Conservation (phyloP, 2,888 invertebrate species). For the Drosophila mercatorum region DNA sequence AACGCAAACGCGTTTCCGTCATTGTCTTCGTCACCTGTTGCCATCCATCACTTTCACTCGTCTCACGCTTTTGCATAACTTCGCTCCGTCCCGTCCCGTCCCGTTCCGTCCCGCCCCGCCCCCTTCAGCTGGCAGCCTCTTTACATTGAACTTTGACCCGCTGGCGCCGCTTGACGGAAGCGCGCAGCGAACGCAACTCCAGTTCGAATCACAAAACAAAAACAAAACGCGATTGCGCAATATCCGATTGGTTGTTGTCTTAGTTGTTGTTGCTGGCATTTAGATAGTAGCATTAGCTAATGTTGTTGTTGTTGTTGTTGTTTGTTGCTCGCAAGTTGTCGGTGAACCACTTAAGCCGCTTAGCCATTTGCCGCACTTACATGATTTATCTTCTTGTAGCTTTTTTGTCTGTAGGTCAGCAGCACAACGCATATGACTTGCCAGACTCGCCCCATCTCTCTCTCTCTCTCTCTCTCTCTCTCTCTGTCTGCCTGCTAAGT, state of each 20-base stretch:
- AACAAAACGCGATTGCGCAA: slow-evolving; percentile 59
- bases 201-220: slow-evolving; percentile 31
- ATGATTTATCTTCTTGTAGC: slow-evolving; percentile 4
- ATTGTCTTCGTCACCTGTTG: slow-evolving; percentile 43
- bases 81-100: not conserved
- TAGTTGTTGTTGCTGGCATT: slow-evolving; percentile 6
- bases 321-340: slow-evolving; percentile 15
- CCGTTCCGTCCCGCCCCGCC: not conserved
- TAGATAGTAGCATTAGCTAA: slow-evolving; percentile 14
- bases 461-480: too few relatives aligned
- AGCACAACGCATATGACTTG: slow-evolving; percentile 42
- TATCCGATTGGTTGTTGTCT: slow-evolving; percentile 60
- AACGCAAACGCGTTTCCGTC: slow-evolving; percentile 62
- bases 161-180: slow-evolving; percentile 44
- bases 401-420: slow-evolving; percentile 51
- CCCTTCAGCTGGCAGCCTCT: not conserved
- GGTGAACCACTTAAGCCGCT: slow-evolving; percentile 40
- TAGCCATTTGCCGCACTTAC: slow-evolving; percentile 43
- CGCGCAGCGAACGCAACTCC: slow-evolving; percentile 31
- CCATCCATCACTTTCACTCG: slow-evolving; percentile 64
- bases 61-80: slow-evolving; percentile 57
- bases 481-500: not conserved
- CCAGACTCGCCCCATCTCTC: not conserved
- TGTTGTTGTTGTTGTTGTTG: slow-evolving; percentile 12
- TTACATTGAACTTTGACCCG: slow-evolving; percentile 61